Percentiles rank a stretch among this genome's conserved stretches.
phyloP scores from a whole-genome alignment of 2,113 vertebrate species.

The Salvelinus fontinalis region DNA sequence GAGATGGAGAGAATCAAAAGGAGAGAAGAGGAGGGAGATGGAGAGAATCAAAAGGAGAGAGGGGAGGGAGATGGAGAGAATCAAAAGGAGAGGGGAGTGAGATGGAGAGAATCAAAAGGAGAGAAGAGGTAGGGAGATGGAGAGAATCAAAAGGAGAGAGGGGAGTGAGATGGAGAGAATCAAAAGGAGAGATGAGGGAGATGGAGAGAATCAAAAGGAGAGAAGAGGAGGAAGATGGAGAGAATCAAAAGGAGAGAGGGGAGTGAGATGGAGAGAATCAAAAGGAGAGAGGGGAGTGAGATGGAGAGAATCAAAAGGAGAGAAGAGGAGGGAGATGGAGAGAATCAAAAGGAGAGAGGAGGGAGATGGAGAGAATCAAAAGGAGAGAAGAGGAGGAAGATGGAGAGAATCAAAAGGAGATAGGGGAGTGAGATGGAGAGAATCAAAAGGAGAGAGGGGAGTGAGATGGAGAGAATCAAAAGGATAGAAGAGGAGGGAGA shows the following conservation, averaged over 20 bases:
- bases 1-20: neutral
- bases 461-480: neutral
- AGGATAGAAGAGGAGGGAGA: neutral
- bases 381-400: slow-evolving; percentile 38
- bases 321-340: neutral
- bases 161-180: slow-evolving; percentile 31
- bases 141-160: slow-evolving; percentile 53
- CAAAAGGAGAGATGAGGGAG: slow-evolving; percentile 43
- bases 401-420: neutral
- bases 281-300: neutral
- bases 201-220: slow-evolving; percentile 48
- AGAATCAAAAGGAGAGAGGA: neutral
- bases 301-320: neutral
- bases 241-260: neutral
- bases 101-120: neutral
- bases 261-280: neutral
- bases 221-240: slow-evolving; percentile 16
- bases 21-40: neutral
- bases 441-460: slow-evolving; percentile 53
- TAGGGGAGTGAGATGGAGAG: neutral
- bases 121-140: neutral
- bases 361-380: slow-evolving; percentile 49
- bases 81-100: neutral
- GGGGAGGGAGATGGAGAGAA: neutral
- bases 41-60: neutral